Conservation (phyloP, 2,113 vertebrate genomes). For the Hemicordylus capensis region DNA sequence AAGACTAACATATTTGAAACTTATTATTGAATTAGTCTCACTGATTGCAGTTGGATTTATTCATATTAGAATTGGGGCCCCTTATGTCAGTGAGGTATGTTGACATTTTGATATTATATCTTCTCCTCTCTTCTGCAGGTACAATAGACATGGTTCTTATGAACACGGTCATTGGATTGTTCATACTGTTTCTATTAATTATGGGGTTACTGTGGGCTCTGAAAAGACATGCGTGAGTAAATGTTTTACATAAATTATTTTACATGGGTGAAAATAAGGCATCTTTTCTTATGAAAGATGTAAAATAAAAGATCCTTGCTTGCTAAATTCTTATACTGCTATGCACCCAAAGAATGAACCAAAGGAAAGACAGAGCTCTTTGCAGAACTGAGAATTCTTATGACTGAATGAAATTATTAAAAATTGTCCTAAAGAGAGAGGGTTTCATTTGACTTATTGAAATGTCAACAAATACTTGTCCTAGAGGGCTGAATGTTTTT, state of each 20-base stretch:
- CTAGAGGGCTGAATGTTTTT: neutral
- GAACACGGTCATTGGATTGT: slow-evolving; percentile 52
- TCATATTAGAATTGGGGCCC: neutral
- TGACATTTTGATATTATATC: neutral
- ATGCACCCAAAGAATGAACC: neutral
- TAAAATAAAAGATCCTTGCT: neutral
- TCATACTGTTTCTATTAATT: slow-evolving; percentile 63
- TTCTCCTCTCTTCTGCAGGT: slow-evolving; percentile 50
- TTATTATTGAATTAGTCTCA: neutral
- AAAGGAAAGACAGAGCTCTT: neutral
- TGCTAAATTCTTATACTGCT: neutral
- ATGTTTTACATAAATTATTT: neutral
- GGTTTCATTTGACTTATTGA: neutral
- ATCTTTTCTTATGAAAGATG: neutral
- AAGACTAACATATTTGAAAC: no score
- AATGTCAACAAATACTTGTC: neutral
- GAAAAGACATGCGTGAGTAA: slow-evolving; percentile 72
- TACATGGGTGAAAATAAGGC: neutral
- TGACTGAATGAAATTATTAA: neutral
- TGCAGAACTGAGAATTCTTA: neutral
- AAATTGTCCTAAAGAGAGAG: neutral
- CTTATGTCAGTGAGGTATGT: neutral
- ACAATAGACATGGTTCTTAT: slow-evolving; percentile 61
- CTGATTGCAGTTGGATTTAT: neutral
- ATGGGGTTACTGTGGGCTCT: slow-evolving; percentile 56